phyloP scores from a whole-genome alignment of 2,797 vertebrate species.

The Sarcophilus harrisii region DNA sequence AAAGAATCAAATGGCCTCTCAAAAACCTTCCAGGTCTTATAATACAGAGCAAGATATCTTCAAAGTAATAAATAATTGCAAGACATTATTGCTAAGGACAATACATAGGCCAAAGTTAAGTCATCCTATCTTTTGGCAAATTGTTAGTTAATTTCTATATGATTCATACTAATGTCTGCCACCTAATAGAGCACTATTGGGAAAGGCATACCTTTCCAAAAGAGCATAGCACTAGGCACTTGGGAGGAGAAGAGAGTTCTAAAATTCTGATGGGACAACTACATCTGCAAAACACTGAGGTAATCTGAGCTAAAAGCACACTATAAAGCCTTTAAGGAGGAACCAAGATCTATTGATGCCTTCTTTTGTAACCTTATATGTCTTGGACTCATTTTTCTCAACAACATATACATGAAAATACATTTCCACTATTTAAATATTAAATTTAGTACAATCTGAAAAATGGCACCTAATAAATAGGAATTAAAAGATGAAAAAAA shows the following conservation, averaged over 20 bases:
- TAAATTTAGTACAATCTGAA: background rate
- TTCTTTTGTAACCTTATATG: too few species aligned
- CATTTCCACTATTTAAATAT: background rate
- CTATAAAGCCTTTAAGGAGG: background rate
- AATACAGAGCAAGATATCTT: background rate
- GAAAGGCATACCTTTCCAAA: background rate
- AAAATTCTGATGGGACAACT: background rate
- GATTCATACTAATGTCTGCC: constrained; percentile 18
- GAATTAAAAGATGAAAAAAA: background rate
- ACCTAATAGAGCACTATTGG: background rate
- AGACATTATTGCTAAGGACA: background rate
- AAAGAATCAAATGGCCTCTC: background rate
- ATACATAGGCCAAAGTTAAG: background rate
- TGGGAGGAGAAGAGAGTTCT: background rate
- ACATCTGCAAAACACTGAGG: background rate
- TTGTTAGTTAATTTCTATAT: background rate
- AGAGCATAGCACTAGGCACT: background rate
- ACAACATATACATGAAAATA: background rate
- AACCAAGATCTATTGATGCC: fast-evolving
- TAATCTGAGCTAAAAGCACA: background rate
- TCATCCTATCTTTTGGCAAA: background rate
- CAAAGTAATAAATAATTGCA: background rate
- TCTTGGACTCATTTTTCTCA: background rate
- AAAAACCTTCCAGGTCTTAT: background rate
- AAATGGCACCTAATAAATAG: background rate